A percentile compares a stretch with the other conserved stretches of the same genome.
Conservation (phyloP, 1,140 invertebrate species). For the Eupeodes corollae region DNA sequence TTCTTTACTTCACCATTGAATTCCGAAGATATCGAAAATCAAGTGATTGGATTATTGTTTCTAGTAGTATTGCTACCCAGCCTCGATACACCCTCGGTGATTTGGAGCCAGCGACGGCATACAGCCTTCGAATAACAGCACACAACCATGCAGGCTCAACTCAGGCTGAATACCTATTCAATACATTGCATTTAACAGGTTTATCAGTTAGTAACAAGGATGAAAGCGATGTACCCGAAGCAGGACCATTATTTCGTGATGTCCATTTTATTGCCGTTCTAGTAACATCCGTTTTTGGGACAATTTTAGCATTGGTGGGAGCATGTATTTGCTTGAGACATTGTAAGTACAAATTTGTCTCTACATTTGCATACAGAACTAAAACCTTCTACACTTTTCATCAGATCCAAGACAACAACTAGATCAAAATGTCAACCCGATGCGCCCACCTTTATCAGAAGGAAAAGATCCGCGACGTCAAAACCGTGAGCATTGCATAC, state of each 20-base stretch:
- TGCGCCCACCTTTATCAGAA: constrained; percentile 12
- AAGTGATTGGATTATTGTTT: constrained; percentile 43
- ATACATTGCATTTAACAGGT: constrained; percentile 46
- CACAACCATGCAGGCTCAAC: constrained; percentile 61
- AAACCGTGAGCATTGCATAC: constrained; percentile 44
- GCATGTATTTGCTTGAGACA: constrained; percentile 43
- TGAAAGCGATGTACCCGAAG: constrained; percentile 30
- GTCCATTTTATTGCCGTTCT: constrained; percentile 40
- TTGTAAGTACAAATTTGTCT: constrained; percentile 33
- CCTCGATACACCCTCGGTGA: constrained; percentile 45
- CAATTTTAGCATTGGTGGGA: constrained; percentile 39
- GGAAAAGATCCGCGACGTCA: constrained; percentile 21
- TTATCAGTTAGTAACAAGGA: constrained; percentile 34
- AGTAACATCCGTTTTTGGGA: constrained; percentile 40
- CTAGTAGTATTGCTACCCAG: constrained; percentile 41
- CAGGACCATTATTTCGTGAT: constrained; percentile 39
- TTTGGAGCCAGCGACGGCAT: constrained; percentile 53
- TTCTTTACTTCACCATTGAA: constrained; percentile 51
- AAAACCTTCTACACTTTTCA: not conserved
- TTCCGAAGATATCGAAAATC: constrained; percentile 42
- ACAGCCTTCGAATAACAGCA: constrained; percentile 53
- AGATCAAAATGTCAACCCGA: constrained; percentile 14
- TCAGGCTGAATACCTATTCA: constrained; percentile 52
- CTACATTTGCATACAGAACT: not conserved
- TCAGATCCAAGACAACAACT: constrained; percentile 19